phyloP scores from a whole-genome alignment of 2,797 vertebrate species.

The Rhyacichthys aspro region DNA sequence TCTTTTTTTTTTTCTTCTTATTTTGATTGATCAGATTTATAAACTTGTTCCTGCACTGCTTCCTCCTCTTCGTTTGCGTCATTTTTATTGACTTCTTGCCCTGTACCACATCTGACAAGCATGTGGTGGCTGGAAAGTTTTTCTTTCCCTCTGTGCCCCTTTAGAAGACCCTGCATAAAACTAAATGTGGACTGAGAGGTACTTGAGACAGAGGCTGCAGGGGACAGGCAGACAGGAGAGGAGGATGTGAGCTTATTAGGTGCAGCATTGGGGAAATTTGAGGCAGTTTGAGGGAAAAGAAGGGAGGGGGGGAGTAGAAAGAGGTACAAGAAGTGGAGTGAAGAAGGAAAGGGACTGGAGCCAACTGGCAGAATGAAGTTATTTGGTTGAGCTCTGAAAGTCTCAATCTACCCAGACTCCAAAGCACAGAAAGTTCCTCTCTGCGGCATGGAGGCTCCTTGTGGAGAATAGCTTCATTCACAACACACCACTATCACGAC shows the following conservation, averaged over 20 bases:
- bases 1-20: conserved; percentile 51
- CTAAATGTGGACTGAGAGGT: conserved; percentile 53
- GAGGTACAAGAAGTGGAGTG: conserved; percentile 50
- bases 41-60: conserved; percentile 20
- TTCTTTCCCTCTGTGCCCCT: conserved; percentile 72
- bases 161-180: conserved; percentile 68
- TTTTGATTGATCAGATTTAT: conserved; percentile 24
- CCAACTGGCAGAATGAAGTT: conserved; percentile 80
- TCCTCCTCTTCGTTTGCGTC: conserved; percentile 30
- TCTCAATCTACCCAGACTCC: conserved; percentile 66
- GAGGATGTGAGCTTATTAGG: conserved; percentile 29
- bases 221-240: conserved; percentile 24
- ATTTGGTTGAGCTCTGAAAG: conserved; percentile 72
- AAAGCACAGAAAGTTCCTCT: conserved; percentile 80
- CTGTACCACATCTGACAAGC: conserved; percentile 74
- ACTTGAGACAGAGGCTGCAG: conserved; percentile 48
- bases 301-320: conserved; percentile 35
- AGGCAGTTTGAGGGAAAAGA: conserved; percentile 33
- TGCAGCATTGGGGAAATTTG: conserved; percentile 30
- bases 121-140: conserved; percentile 83
- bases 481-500: conserved; percentile 15
- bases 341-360: conserved; percentile 67
- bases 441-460: conserved; percentile 66
- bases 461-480: conserved; percentile 30
- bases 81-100: conserved; percentile 52